A percentile compares a stretch with the other conserved stretches of the same genome.
phyloP scores from a whole-genome alignment of 2,797 vertebrate genomes.

The Apogon talboti region DNA sequence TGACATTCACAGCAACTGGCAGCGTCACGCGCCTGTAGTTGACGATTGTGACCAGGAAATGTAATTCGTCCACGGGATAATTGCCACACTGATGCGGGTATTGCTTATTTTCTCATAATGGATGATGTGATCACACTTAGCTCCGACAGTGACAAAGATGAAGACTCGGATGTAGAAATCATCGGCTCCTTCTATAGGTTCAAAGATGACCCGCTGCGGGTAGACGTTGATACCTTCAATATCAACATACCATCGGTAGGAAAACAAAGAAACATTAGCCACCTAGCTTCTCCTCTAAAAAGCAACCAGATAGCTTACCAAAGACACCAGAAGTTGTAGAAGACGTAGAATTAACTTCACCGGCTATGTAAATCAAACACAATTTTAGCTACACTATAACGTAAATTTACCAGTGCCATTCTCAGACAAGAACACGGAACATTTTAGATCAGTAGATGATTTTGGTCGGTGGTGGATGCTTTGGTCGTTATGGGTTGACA shows the following conservation, averaged over 20 bases:
- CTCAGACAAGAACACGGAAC: too few species aligned
- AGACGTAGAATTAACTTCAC: too few species aligned
- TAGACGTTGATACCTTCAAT: constrained; percentile 24
- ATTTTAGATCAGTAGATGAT: too few species aligned
- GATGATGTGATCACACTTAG: constrained; percentile 75
- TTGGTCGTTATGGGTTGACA: too few species aligned
- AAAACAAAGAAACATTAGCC: background rate
- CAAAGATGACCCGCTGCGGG: constrained; percentile 8
- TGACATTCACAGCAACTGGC: background rate
- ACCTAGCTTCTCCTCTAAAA: too few species aligned
- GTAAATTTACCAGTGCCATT: too few species aligned
- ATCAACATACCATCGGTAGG: constrained; percentile 63
- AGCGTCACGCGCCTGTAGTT: background rate
- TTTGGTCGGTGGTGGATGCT: too few species aligned
- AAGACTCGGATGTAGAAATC: constrained; percentile 76
- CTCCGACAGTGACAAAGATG: constrained; percentile 68
- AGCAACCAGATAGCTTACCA: too few species aligned
- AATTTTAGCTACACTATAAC: too few species aligned
- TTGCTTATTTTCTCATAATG: constrained; percentile 47
- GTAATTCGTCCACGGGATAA: background rate
- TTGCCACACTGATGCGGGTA: too few species aligned
- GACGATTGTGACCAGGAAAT: constrained; percentile 16
- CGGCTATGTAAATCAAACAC: too few species aligned
- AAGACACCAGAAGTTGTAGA: too few species aligned
- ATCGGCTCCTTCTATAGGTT: constrained; percentile 47